Conservation (phyloP, 2,888 invertebrate species). For the Platerodrilus igneus region DNA sequence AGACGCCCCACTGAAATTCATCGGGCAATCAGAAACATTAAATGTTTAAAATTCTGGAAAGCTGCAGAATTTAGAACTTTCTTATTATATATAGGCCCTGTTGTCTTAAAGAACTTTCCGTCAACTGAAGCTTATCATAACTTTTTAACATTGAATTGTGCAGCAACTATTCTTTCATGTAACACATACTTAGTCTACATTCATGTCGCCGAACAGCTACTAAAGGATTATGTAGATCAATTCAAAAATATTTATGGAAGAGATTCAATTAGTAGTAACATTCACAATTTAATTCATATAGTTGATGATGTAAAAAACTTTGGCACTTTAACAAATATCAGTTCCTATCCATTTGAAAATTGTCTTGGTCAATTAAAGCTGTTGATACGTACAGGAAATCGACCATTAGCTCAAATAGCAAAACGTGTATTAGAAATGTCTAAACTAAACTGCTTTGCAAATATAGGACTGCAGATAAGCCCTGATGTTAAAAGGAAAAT, state of each 20-base stretch:
- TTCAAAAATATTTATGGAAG: conserved; percentile 33
- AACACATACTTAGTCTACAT: not conserved
- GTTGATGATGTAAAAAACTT: conserved; percentile 33
- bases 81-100: conserved; percentile 26
- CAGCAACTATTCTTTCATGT: conserved; percentile 11
- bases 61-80: conserved; percentile 28
- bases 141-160: conserved; percentile 17
- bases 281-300: conserved; percentile 37
- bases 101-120: conserved; percentile 25
- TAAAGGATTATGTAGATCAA: conserved; percentile 19
- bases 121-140: conserved; percentile 12
- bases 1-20: conserved; percentile 24
- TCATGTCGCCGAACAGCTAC: conserved; percentile 8
- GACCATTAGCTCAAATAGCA: conserved; percentile 21
- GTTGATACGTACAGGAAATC: conserved; percentile 18
- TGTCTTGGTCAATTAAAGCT: conserved; percentile 25
- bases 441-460: too few species aligned
- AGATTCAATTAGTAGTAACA: conserved; percentile 34
- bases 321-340: conserved; percentile 33
- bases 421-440: conserved; percentile 22
- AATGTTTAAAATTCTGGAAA: conserved; percentile 27
- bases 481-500: too few species aligned
- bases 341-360: conserved; percentile 38
- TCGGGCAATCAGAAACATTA: conserved; percentile 22
- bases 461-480: too few species aligned